These are phyloP conservation scores for Chironomus tepperi DNA, from an alignment of 1,140 invertebrate species.

Conservation along the genomic window DNA sequence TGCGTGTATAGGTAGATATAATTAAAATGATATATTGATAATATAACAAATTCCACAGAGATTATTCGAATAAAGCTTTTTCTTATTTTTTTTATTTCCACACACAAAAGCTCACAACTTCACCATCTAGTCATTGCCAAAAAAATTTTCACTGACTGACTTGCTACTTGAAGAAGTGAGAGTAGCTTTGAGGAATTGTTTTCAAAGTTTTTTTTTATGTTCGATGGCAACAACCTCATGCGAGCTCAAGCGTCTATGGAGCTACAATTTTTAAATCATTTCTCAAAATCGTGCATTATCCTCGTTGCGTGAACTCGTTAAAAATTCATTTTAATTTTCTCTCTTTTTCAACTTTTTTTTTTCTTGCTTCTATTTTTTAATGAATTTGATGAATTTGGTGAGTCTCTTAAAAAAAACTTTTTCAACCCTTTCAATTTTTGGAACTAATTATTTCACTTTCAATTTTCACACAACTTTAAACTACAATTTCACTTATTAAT, in stretches of 20 bases:
- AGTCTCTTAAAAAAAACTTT: background rate
- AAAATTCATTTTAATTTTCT: background rate
- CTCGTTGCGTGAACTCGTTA: constrained; percentile 1
- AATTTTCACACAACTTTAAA: too few species aligned
- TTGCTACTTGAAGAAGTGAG: background rate
- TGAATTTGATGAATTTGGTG: background rate
- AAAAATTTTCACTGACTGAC: background rate
- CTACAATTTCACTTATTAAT: background rate
- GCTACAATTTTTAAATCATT: background rate
- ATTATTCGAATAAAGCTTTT: background rate
- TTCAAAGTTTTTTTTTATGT: background rate
- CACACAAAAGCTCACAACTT: too few species aligned
- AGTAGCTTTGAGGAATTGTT: background rate
- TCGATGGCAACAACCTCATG: background rate
- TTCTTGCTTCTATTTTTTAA: background rate
- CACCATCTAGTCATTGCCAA: background rate
- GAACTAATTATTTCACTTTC: too few species aligned
- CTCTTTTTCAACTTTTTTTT: background rate
- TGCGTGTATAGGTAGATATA: too few species aligned
- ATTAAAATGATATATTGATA: too few species aligned
- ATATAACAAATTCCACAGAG: background rate
- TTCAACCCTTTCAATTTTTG: too few species aligned
- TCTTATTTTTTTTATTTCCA: background rate
- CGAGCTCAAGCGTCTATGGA: background rate
- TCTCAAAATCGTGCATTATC: background rate